Conservation (phyloP, 2,797 vertebrate genomes). For the Gadopsis marmoratus region DNA sequence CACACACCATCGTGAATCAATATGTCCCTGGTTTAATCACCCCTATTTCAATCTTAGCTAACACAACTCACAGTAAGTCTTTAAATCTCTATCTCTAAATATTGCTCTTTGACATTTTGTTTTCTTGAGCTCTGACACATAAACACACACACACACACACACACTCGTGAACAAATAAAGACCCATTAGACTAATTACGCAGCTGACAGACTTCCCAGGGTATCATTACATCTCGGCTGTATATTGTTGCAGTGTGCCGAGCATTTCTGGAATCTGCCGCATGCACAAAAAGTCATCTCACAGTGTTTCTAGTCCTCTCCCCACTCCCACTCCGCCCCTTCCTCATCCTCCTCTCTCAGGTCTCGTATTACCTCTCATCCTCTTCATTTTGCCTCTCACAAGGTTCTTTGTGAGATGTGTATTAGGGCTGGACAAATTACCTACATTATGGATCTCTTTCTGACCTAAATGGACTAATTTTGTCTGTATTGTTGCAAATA, state of each 20-base stretch:
- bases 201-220: constrained; percentile 60
- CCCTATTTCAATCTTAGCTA: constrained; percentile 40
- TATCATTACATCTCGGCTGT: constrained; percentile 73
- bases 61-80: constrained; percentile 27
- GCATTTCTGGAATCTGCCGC: constrained; percentile 78
- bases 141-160: constrained; percentile 51
- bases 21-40: constrained; percentile 29
- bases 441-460: not conserved
- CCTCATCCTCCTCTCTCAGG: constrained; percentile 26
- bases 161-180: constrained; percentile 39
- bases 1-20: constrained; percentile 29
- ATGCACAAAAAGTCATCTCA: constrained; percentile 61
- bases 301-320: constrained; percentile 32
- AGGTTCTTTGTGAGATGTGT: constrained; percentile 18
- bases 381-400: constrained; percentile 1
- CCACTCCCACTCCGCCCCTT: constrained; percentile 10
- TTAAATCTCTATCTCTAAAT: constrained; percentile 32
- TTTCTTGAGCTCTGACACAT: constrained; percentile 57
- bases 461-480: not conserved
- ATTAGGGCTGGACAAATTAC: not conserved
- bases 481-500: not conserved
- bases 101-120: constrained; percentile 52
- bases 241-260: constrained; percentile 75
- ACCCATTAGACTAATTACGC: constrained; percentile 63
- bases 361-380: constrained; percentile 36